Base-by-base conservation (phyloP, 2,888 invertebrate genomes). In the Selenia dentaria region DNA sequence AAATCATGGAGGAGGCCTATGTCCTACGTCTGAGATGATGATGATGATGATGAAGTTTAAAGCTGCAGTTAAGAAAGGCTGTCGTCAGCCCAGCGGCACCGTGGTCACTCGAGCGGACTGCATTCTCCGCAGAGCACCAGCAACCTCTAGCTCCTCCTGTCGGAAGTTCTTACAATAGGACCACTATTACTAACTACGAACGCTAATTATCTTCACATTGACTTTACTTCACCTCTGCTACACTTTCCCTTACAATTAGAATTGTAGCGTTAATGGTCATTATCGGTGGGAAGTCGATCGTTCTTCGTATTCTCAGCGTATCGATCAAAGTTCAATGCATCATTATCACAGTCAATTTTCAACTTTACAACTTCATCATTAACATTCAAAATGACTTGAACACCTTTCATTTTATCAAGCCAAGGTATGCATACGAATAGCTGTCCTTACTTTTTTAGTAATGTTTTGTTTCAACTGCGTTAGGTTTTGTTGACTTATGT, bases 201-300 rank as follows among this genome's bases (percentile, higher is more conserved):
- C 16, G 16, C 4, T n/a, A n/a, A n/a, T 16, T 16, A 16, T 16
- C 16, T 28, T 3, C n/a, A 13, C 31, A 18, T 0, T 31, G 12
- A 36, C 26, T 27, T 44, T 25, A 35, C 35, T 27, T 46, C 28
- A 35, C 35, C 31, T 36, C 14, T 42, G 57, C 46, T 57, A 57
- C 22, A 59, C 40, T 57, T 54, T 48, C 44, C 38, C 37, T 34
- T 31, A 46, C 54, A 59, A 61, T 61, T 61, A 61, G 57, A 57
- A 34, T 43, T 42, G 47, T 45, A 45, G 37, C 28, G 58, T 42
- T 61, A 61, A 61, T 54, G 40, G 46, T 49, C 38, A 59, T 59
- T 57, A 61, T 40, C 57, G 31, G 16, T 40, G 31, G 34, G 49
- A 49, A 55, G 40, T 42, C 44, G 44, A 51, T 51, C 27, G 33